Conservation (phyloP, 2,888 invertebrate genomes). For the Euplagia quadripunctaria region DNA sequence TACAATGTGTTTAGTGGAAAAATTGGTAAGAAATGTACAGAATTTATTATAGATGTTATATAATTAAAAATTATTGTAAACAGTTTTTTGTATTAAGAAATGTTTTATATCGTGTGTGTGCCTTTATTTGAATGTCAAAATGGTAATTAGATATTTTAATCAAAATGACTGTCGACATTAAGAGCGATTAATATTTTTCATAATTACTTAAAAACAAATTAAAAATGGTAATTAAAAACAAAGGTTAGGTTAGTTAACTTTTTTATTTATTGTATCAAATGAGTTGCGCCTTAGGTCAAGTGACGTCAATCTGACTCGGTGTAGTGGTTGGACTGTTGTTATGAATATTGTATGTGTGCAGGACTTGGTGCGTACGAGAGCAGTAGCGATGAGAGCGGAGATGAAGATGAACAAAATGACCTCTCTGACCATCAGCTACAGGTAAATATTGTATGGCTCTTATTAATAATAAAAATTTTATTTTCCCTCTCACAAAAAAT, state of each 20-base stretch:
- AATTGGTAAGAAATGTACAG: conserved; percentile 76
- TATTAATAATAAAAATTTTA: background rate
- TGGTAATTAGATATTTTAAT: conserved; percentile 4
- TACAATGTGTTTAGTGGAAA: conserved; percentile 66
- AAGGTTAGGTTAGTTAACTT: background rate
- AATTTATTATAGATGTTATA: conserved; percentile 70
- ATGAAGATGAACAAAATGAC: conserved; percentile 77
- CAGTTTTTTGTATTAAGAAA: conserved; percentile 27
- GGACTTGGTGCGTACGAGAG: conserved; percentile 95
- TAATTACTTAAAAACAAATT: background rate
- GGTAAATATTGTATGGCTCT: conserved; percentile 68
- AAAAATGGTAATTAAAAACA: background rate
- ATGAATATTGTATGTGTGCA: conserved; percentile 76
- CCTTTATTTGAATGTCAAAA: conserved; percentile 22
- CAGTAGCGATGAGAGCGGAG: conserved; percentile 89
- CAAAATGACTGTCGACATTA: background rate
- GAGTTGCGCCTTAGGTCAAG: background rate
- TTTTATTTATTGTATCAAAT: background rate
- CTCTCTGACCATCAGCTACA: conserved; percentile 92
- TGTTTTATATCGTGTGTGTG: conserved; percentile 30
- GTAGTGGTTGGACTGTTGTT: conserved; percentile 20
- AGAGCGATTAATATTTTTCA: too few relatives aligned
- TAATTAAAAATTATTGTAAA: conserved; percentile 38
- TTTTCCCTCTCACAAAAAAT: too few relatives aligned
- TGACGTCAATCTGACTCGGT: background rate